Percentiles rank a stretch among this genome's conserved stretches.
phyloP scores from a whole-genome alignment of 1,140 invertebrate species.

The Ips typographus region DNA sequence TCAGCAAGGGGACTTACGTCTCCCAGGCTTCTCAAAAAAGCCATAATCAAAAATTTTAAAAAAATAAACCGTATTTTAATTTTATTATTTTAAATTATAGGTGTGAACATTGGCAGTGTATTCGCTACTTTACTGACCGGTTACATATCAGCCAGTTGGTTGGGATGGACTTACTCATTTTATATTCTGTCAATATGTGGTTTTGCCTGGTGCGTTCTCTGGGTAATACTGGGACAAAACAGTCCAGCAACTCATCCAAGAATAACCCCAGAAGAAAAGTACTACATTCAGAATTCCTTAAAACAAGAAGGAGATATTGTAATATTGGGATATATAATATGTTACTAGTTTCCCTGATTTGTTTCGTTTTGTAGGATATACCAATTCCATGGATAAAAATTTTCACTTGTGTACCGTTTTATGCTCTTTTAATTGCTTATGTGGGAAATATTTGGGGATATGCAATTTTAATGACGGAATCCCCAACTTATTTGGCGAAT shows the following conservation, averaged over 20 bases:
- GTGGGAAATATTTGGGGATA: conserved; percentile 91
- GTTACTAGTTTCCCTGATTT: conserved; percentile 62
- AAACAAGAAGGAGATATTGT: conserved; percentile 52
- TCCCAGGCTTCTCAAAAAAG: background rate
- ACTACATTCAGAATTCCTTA: conserved; percentile 62
- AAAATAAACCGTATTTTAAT: too few relatives aligned
- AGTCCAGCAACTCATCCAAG: conserved; percentile 13
- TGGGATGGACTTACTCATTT: conserved; percentile 17
- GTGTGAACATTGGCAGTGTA: conserved; percentile 28
- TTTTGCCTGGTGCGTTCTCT: conserved; percentile 16
- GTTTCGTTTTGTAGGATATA: conserved; percentile 52
- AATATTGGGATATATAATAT: conserved; percentile 56
- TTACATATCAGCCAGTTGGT: conserved; percentile 47
- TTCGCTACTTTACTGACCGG: conserved; percentile 21
- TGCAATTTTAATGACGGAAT: conserved; percentile 85
- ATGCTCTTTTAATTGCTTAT: conserved; percentile 60
- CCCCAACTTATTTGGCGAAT: conserved; percentile 79
- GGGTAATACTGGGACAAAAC: conserved; percentile 17
- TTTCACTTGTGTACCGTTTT: conserved; percentile 24
- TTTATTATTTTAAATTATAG: conserved; percentile 14
- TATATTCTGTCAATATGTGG: conserved; percentile 9
- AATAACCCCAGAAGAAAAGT: conserved; percentile 56
- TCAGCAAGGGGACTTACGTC: too few relatives aligned
- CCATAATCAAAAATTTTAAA: conserved; percentile 1
- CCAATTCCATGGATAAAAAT: conserved; percentile 28